A percentile compares a stretch with the other conserved stretches of the same genome.
Evolutionary conservation across 2,797 vertebrate species (phyloP).

Genomic region (Australoheros facetus): DNA sequence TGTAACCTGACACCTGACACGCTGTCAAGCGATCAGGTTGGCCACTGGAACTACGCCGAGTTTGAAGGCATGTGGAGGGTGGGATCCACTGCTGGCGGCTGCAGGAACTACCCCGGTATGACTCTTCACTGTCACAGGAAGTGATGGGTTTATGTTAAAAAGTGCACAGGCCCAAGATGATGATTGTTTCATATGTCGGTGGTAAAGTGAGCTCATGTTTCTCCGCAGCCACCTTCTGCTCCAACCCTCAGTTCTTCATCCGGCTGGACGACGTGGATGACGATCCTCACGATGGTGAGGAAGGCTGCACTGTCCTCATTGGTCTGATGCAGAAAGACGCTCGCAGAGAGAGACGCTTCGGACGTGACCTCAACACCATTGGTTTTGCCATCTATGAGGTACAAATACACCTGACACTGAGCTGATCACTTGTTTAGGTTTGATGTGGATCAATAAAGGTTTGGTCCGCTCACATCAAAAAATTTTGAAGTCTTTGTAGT

Average conservation of each 20-base stretch:
- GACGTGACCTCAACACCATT: slow-evolving; percentile 73
- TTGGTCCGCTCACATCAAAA: too few relatives aligned
- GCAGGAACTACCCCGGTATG: slow-evolving; percentile 66
- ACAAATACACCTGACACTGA: neutral
- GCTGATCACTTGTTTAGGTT: neutral
- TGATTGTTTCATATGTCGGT: neutral
- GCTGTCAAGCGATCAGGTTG: slow-evolving; percentile 27
- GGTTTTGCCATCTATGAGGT: slow-evolving; percentile 76
- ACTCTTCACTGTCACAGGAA: neutral
- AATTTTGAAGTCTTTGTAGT: too few relatives aligned
- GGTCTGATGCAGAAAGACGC: slow-evolving; percentile 77
- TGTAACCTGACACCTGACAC: slow-evolving; percentile 75
- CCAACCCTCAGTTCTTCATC: slow-evolving; percentile 76
- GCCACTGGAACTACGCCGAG: slow-evolving; percentile 54
- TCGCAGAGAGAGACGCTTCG: slow-evolving; percentile 64
- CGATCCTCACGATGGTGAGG: slow-evolving; percentile 57
- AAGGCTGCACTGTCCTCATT: slow-evolving; percentile 72
- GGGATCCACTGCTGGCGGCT: slow-evolving; percentile 71
- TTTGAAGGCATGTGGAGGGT: slow-evolving; percentile 71
- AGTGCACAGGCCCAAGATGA: neutral
- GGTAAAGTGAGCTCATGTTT: neutral
- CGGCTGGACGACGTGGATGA: slow-evolving; percentile 69
- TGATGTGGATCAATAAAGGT: neutral
- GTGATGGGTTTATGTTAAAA: neutral
- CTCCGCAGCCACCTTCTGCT: slow-evolving; percentile 74